Percentiles rank a stretch among this genome's conserved stretches.
These are phyloP conservation scores for Siphonodentalium dalli DNA, from an alignment of 2,888 invertebrate species.

Conservation along the genomic window DNA sequence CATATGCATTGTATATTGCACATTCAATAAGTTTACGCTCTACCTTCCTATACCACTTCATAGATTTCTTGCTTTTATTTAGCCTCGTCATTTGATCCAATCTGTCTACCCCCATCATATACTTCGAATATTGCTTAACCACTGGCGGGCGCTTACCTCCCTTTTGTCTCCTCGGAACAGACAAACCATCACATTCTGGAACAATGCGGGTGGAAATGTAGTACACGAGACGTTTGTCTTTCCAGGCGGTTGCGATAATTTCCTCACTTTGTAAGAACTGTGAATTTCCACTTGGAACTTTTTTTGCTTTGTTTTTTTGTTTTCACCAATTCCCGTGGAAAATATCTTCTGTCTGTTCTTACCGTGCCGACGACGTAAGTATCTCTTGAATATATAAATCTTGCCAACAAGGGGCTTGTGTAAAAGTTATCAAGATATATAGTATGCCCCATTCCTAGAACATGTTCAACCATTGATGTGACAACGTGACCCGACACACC, in stretches of 20 bases:
- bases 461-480: not conserved
- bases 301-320: no score
- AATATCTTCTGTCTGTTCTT: not conserved
- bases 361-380: slow-evolving; percentile 10
- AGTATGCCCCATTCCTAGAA: not conserved
- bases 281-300: not conserved
- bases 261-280: not conserved
- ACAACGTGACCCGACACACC: not conserved
- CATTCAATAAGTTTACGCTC: not conserved
- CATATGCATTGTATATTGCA: not conserved
- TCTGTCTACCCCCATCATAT: slow-evolving; percentile 1
- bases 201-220: not conserved
- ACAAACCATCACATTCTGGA: not conserved
- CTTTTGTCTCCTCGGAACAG: not conserved
- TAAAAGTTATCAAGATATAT: slow-evolving; percentile 11
- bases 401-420: slow-evolving; percentile 1
- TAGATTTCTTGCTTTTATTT: not conserved
- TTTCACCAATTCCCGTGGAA: not conserved
- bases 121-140: not conserved
- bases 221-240: not conserved
- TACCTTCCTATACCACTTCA: not conserved
- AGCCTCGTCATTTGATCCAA: not conserved
- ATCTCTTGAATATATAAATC: not conserved
- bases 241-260: not conserved
- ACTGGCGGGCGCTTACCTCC: not conserved